A percentile compares a stretch with the other conserved stretches of the same genome.
phyloP scores from a whole-genome alignment of 2,797 vertebrate species.

The Sebastes vulpes region DNA sequence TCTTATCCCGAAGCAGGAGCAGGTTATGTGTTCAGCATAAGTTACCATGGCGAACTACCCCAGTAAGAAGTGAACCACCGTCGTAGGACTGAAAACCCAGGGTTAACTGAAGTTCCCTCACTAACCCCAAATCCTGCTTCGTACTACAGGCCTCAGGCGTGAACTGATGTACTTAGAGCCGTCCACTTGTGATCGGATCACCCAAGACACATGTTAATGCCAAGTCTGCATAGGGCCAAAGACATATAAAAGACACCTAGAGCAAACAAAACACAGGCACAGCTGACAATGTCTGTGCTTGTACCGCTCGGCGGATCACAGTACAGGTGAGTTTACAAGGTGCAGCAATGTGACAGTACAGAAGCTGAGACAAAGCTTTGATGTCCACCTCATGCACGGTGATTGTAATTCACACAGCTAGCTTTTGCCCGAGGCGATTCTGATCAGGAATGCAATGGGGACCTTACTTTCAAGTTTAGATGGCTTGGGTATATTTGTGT shows the following conservation, averaged over 20 bases:
- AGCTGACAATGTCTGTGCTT: background rate
- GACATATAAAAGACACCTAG: conserved; percentile 28
- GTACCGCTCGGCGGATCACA: conserved; percentile 21
- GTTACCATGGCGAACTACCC: too few species aligned
- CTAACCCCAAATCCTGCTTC: too few species aligned
- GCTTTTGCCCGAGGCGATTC: conserved; percentile 49
- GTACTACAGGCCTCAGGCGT: too few species aligned
- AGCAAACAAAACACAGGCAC: conserved; percentile 29
- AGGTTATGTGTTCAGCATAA: too few species aligned
- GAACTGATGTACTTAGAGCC: background rate
- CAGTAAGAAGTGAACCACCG: too few species aligned
- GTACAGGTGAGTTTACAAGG: conserved; percentile 31
- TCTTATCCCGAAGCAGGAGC: too few species aligned
- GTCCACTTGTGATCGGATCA: background rate
- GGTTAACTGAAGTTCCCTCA: too few species aligned
- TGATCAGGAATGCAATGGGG: conserved; percentile 59
- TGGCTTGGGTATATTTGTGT: conserved; percentile 30
- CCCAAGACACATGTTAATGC: background rate
- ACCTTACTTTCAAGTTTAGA: conserved; percentile 56
- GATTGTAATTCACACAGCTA: conserved; percentile 65
- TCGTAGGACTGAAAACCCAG: too few species aligned
- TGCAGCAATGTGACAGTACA: conserved; percentile 7
- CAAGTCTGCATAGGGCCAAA: background rate
- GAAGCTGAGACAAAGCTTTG: conserved; percentile 50
- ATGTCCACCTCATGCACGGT: conserved; percentile 43